Percentiles rank a stretch among this genome's conserved stretches.
These are phyloP conservation scores for Acrobasis repandana DNA, from an alignment of 2,888 invertebrate species.

Conservation along the genomic window DNA sequence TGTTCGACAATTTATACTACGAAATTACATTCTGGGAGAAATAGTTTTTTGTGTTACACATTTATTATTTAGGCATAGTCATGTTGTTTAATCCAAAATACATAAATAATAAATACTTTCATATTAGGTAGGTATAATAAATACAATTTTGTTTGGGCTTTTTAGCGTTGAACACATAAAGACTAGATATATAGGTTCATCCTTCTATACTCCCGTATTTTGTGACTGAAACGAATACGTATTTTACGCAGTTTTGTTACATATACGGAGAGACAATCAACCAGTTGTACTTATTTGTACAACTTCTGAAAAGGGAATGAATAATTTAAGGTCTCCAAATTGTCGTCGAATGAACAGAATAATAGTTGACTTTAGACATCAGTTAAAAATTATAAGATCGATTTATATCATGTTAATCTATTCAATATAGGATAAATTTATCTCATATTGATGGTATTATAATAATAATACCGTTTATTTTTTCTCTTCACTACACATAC, in stretches of 20 bases:
- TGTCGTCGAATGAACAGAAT: not conserved
- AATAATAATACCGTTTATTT: too few relatives aligned
- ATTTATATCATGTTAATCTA: not conserved
- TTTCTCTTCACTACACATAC: too few relatives aligned
- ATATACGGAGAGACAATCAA: not conserved
- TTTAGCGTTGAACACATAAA: too few relatives aligned
- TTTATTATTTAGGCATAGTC: too few relatives aligned
- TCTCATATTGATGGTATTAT: too few relatives aligned
- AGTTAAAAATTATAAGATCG: not conserved
- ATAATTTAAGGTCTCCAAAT: not conserved
- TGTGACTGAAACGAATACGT: not conserved
- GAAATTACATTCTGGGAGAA: too few relatives aligned
- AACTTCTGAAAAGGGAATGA: conserved; percentile 12
- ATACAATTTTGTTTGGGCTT: too few relatives aligned
- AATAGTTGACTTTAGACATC: not conserved
- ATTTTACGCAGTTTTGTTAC: not conserved
- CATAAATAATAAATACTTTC: not conserved
- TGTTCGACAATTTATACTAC: too few relatives aligned
- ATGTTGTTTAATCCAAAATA: too few relatives aligned
- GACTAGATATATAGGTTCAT: too few relatives aligned
- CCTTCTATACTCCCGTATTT: not conserved
- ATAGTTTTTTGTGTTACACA: too few relatives aligned
- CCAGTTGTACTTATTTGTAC: conserved; percentile 4
- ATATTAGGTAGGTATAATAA: not conserved
- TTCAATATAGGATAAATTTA: too few relatives aligned